Evolutionary conservation across 2,113 vertebrate genomes (phyloP).

Genomic region (Dasyurus viverrinus): DNA sequence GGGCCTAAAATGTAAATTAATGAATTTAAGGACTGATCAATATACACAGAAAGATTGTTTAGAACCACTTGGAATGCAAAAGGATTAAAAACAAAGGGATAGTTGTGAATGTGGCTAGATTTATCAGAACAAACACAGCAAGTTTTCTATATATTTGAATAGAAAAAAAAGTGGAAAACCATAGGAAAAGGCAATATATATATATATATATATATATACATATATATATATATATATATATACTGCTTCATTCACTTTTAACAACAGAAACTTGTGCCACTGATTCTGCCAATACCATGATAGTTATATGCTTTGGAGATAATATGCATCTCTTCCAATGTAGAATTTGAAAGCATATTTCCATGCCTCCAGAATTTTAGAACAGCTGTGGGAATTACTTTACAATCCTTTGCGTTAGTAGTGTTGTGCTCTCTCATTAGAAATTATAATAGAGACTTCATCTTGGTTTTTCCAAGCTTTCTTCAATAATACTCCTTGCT

Average conservation of each 20-base stretch:
- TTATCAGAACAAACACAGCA: neutral
- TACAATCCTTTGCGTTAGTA: conserved; percentile 38
- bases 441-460: conserved; percentile 22
- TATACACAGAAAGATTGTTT: neutral
- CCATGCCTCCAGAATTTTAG: conserved; percentile 36
- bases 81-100: neutral
- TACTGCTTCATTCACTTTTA: conserved; percentile 33
- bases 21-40: neutral
- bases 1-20: neutral
- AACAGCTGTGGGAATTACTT: conserved; percentile 40
- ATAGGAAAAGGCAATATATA: neutral
- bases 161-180: conserved; percentile 34
- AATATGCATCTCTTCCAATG: conserved; percentile 12
- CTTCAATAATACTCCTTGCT: neutral
- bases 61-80: neutral
- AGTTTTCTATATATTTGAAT: conserved; percentile 41
- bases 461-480: conserved; percentile 37
- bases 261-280: conserved; percentile 37
- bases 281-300: conserved; percentile 56
- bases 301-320: conserved; percentile 45
- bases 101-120: neutral
- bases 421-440: conserved; percentile 37
- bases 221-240: neutral
- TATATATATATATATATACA: conserved; percentile 2
- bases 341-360: conserved; percentile 56